Percentiles rank a stretch among this genome's conserved stretches.
Conservation (phyloP, 2,888 invertebrate species). For the Eupithecia centaureata region DNA sequence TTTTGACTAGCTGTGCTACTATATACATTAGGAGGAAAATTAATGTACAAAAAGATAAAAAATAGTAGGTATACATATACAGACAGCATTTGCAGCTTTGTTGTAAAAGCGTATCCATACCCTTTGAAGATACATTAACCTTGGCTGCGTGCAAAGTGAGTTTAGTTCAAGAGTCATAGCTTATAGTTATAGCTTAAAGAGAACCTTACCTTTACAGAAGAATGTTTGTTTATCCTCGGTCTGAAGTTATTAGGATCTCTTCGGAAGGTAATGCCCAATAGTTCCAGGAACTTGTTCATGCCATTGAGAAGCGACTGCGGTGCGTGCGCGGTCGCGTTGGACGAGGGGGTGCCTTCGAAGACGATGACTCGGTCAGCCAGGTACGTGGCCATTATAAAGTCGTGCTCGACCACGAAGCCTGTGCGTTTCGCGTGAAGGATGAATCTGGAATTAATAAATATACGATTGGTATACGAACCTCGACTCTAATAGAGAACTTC, state of each 20-base stretch:
- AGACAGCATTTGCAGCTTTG: too few relatives aligned
- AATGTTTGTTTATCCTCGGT: slow-evolving; percentile 98
- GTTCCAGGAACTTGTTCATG: slow-evolving; percentile 98
- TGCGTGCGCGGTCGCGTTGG: slow-evolving; percentile 93
- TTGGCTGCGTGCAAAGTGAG: too few relatives aligned
- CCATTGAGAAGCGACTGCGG: slow-evolving; percentile 97
- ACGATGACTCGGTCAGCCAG: slow-evolving; percentile 99
- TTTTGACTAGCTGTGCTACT: too few relatives aligned
- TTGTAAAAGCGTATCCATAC: too few relatives aligned
- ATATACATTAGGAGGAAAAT: too few relatives aligned
- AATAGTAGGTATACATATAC: too few relatives aligned
- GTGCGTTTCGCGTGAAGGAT: slow-evolving; percentile 99
- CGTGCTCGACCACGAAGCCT: slow-evolving; percentile 99
- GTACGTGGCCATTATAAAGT: slow-evolving; percentile 99
- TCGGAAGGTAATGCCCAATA: slow-evolving; percentile 98
- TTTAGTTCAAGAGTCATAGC: too few relatives aligned
- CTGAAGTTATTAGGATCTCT: slow-evolving; percentile 99
- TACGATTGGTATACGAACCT: too few relatives aligned
- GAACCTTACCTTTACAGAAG: slow-evolving; percentile 95
- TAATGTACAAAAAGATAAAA: too few relatives aligned
- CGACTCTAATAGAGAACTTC: too few relatives aligned
- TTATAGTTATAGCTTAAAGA: too few relatives aligned
- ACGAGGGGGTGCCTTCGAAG: slow-evolving; percentile 97
- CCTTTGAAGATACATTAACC: too few relatives aligned
- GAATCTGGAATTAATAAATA: slow-evolving; percentile 84